phyloP scores from a whole-genome alignment of 1,140 invertebrate genomes.

The Helicoverpa armigera region DNA sequence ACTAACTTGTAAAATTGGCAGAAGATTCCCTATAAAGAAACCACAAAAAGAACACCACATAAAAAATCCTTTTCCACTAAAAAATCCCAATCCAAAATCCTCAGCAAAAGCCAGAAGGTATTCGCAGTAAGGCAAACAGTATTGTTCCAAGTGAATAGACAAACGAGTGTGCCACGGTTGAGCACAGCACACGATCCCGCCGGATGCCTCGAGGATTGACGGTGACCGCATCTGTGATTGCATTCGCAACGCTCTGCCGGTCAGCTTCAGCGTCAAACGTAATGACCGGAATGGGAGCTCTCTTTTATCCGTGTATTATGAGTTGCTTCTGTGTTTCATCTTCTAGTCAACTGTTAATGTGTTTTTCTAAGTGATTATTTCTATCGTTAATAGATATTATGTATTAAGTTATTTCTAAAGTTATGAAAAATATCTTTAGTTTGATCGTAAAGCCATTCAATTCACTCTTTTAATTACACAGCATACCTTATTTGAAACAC shows the following conservation, averaged over 20 bases:
- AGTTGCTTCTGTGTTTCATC: neutral
- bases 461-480: no score
- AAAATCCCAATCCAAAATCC: neutral
- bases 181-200: constrained; percentile 26
- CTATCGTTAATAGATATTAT: no score
- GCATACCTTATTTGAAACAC: no score
- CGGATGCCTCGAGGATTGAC: constrained; percentile 28
- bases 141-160: constrained; percentile 32
- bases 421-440: no score
- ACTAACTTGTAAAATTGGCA: no score
- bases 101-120: neutral
- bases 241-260: constrained; percentile 33
- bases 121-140: constrained; percentile 14
- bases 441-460: no score
- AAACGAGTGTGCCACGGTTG: constrained; percentile 23
- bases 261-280: constrained; percentile 32
- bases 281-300: constrained; percentile 41
- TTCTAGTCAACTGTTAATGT: neutral
- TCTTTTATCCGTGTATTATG: constrained; percentile 32
- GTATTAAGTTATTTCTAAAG: no score
- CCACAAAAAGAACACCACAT: no score
- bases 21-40: no score
- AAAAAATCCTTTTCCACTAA: neutral
- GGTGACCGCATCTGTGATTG: constrained; percentile 51
- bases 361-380: no score